A percentile compares a stretch with the other conserved stretches of the same genome.
Evolutionary conservation across 2,113 vertebrate genomes (phyloP).

Genomic region (Aythya baeri): DNA sequence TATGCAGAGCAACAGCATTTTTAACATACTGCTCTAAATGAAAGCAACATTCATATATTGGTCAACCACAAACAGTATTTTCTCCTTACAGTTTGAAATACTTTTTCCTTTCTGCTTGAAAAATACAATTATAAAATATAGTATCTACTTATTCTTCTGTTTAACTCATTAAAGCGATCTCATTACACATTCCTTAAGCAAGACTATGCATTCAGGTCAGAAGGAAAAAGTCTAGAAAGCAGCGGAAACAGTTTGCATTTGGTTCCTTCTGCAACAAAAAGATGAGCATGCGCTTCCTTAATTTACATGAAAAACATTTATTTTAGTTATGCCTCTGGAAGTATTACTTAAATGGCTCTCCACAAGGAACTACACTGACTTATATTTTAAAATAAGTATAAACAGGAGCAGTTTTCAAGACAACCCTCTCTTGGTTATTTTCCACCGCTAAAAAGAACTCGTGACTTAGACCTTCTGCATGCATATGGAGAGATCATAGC

Average conservation of each 20-base stretch:
- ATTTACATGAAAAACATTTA: constrained; percentile 15
- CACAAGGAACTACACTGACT: not conserved
- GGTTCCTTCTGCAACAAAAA: not conserved
- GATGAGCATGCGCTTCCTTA: not conserved
- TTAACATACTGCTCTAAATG: constrained; percentile 45
- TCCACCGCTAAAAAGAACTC: not conserved
- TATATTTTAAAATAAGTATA: constrained; percentile 7
- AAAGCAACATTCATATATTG: constrained; percentile 53
- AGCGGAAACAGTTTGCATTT: not conserved
- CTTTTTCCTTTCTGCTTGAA: constrained; percentile 33
- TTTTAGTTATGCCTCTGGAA: constrained; percentile 16
- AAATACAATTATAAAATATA: not conserved
- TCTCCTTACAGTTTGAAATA: constrained; percentile 35
- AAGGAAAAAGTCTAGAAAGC: not conserved
- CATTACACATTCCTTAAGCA: not conserved
- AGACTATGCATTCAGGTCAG: not conserved
- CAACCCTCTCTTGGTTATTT: not conserved
- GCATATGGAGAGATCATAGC: not conserved
- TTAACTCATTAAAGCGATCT: constrained; percentile 27
- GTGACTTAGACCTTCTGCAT: not conserved
- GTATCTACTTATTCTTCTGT: not conserved
- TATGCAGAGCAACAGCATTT: constrained; percentile 47
- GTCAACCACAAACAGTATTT: constrained; percentile 28
- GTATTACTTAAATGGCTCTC: constrained; percentile 2
- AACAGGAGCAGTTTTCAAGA: constrained; percentile 16